These are phyloP conservation scores for Sinonovacula constricta DNA, from an alignment of 1,140 invertebrate genomes.

Conservation along the genomic window DNA sequence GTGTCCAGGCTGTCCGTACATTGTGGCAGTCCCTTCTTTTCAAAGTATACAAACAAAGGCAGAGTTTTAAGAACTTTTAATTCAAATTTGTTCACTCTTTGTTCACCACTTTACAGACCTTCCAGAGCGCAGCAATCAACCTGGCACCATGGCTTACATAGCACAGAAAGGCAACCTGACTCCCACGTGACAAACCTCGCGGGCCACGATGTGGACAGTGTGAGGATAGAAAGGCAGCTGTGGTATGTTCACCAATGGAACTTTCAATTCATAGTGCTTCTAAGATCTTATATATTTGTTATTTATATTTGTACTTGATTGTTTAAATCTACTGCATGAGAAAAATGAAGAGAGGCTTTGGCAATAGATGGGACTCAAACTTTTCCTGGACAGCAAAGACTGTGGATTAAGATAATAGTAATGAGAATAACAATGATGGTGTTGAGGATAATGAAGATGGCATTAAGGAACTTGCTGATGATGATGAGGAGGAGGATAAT, in stretches of 20 bases:
- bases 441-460: too few species aligned
- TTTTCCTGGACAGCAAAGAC: too few species aligned
- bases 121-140: slow-evolving; percentile 68
- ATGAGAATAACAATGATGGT: too few species aligned
- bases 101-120: slow-evolving; percentile 56
- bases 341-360: too few species aligned
- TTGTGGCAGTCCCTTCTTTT: background rate
- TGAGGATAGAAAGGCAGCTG: slow-evolving; percentile 76
- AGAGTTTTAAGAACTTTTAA: background rate
- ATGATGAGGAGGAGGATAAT: too few species aligned
- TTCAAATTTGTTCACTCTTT: background rate
- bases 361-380: too few species aligned
- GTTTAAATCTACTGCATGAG: too few species aligned
- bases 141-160: slow-evolving; percentile 74
- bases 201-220: slow-evolving; percentile 78
- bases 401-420: too few species aligned
- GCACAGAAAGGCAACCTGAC: slow-evolving; percentile 59
- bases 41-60: background rate
- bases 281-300: too few species aligned
- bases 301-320: too few species aligned
- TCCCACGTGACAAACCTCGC: slow-evolving; percentile 64
- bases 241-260: slow-evolving; percentile 76
- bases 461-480: too few species aligned
- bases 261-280: too few species aligned
- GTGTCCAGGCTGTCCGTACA: background rate